A percentile compares a stretch with the other conserved stretches of the same genome.
Evolutionary conservation across 2,113 vertebrate species (phyloP).

Genomic region (Neotragus moschatus): DNA sequence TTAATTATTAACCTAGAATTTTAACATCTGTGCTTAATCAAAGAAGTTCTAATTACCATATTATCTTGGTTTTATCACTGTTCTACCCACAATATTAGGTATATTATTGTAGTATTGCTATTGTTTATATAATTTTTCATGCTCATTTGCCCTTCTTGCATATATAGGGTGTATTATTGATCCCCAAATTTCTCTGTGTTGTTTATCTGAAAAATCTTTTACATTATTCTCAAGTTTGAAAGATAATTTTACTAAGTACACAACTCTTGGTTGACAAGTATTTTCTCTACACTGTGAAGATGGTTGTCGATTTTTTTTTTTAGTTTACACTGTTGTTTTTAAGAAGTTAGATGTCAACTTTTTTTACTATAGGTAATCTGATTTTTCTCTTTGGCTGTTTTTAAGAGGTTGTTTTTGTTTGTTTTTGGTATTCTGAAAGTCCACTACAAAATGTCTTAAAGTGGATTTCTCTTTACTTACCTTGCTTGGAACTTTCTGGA

Average conservation of each 20-base stretch:
- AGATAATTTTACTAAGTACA: neutral
- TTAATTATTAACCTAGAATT: conserved; percentile 41
- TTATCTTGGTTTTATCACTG: neutral
- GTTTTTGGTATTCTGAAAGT: neutral
- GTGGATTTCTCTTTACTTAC: neutral
- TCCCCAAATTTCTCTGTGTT: neutral
- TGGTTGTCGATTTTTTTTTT: neutral
- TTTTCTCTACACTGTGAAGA: neutral
- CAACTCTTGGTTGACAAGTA: neutral
- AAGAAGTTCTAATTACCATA: conserved; percentile 18
- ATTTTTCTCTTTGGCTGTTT: neutral
- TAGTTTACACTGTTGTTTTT: neutral
- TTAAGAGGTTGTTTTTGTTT: neutral
- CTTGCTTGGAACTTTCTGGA: neutral
- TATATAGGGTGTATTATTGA: neutral
- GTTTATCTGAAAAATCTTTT: neutral
- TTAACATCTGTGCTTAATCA: conserved; percentile 37
- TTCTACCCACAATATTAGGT: neutral
- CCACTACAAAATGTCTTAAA: neutral
- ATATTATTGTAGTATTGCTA: neutral
- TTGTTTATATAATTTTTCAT: conserved; percentile 16
- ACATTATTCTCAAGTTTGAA: neutral
- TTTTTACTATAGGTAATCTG: neutral
- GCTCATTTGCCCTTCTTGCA: neutral
- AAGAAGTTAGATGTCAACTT: neutral